Evolutionary conservation across 1,140 invertebrate genomes (phyloP).

Genomic region (Psix sp.): DNA sequence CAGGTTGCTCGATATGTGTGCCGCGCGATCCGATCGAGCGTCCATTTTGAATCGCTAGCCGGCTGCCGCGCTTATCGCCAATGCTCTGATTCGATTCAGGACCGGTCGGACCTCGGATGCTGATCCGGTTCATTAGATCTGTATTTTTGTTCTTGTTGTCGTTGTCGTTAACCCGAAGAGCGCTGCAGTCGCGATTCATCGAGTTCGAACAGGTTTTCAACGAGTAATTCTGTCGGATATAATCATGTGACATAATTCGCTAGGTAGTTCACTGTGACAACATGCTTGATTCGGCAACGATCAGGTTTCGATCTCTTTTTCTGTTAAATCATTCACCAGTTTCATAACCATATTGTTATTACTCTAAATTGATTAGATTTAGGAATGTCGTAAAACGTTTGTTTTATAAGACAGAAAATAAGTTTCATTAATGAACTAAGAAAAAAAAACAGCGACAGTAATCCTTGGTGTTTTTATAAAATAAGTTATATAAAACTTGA

Average conservation of each 20-base stretch:
- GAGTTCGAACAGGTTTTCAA: constrained; percentile 33
- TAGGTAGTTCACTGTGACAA: constrained; percentile 50
- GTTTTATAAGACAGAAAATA: too few species aligned
- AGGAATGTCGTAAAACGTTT: too few species aligned
- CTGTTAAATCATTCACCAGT: too few species aligned
- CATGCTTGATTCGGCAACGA: constrained; percentile 22
- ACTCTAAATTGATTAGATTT: too few species aligned
- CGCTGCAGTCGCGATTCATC: constrained; percentile 3
- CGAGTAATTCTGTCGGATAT: constrained; percentile 5
- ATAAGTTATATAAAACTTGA: too few species aligned
- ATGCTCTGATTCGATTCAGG: not conserved
- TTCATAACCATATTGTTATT: too few species aligned
- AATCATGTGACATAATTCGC: constrained; percentile 20
- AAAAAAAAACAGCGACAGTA: too few species aligned
- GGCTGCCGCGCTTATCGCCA: too few species aligned
- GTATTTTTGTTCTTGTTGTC: constrained; percentile 13
- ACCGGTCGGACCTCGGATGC: not conserved
- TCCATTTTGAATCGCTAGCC: constrained; percentile 9
- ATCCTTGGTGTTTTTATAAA: too few species aligned
- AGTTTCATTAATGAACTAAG: too few species aligned
- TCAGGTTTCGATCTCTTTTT: constrained; percentile 1
- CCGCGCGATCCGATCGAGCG: not conserved
- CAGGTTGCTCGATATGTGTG: not conserved
- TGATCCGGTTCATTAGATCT: constrained; percentile 6
- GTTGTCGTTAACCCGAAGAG: constrained; percentile 18